Percentiles rank a stretch among this genome's conserved stretches.
These are phyloP conservation scores for Netelia inedita DNA, from an alignment of 2,888 invertebrate species.

Conservation along the genomic window DNA sequence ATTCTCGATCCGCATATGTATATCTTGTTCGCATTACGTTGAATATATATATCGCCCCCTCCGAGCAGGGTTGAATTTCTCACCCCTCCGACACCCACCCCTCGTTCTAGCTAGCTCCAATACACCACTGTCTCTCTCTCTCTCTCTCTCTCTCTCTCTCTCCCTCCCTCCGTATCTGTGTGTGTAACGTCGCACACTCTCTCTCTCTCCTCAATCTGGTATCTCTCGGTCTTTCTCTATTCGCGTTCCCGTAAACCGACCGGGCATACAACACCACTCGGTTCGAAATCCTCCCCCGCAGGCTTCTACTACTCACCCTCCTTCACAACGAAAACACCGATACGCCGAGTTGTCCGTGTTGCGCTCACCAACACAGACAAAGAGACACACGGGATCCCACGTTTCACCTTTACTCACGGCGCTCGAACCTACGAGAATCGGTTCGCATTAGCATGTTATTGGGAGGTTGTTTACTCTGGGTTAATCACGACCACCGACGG, in stretches of 20 bases:
- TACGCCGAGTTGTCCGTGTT: constrained; percentile 30
- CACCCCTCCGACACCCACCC: constrained; percentile 14
- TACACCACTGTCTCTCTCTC: neutral
- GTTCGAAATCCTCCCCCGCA: constrained; percentile 29
- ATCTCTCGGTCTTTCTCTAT: constrained; percentile 36
- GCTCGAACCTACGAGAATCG: constrained; percentile 65
- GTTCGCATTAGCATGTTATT: constrained; percentile 83
- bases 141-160: constrained; percentile 7
- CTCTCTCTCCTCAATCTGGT: constrained; percentile 31
- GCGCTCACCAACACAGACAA: constrained; percentile 2
- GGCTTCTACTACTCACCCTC: constrained; percentile 37
- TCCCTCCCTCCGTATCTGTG: neutral
- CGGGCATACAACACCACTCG: constrained; percentile 13
- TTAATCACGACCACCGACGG: constrained; percentile 77
- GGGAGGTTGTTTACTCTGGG: constrained; percentile 82
- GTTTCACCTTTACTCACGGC: constrained; percentile 22
- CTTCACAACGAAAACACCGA: constrained; percentile 33
- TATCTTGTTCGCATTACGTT: neutral
- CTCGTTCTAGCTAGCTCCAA: too few species aligned
- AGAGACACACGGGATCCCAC: constrained; percentile 11
- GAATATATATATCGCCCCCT: neutral
- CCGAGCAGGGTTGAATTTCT: constrained; percentile 11
- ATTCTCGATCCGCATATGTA: neutral
- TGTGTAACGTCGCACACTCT: constrained; percentile 12
- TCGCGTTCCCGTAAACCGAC: neutral